Evolutionary conservation across 2,113 vertebrate genomes (phyloP), one percentile per base, ranked within the genome.

Genomic region (Rana temporaria): DNA sequence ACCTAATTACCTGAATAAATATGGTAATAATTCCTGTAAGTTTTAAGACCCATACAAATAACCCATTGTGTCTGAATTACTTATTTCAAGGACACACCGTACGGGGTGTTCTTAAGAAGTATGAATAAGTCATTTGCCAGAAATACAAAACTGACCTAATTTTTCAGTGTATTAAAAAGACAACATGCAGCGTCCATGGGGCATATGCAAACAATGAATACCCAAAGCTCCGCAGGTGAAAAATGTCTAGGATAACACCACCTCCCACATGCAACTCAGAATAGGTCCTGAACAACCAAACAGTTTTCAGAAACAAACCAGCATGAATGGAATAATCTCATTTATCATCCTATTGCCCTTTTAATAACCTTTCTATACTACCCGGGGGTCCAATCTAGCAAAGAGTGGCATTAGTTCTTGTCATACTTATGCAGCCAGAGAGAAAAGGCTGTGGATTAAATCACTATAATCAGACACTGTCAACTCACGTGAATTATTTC

Each of bases 321-420:
- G 55, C 67, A 59, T 42, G 78, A 52, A 71, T 42, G 65, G 30
- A 80, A 62, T 59, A 80, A 71, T 2, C 78, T 62, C 26, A 80
- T 80, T 42, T 70, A 80, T 79, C 78, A 80, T 80, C 78, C 55
- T 52, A n/a, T 20, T 80, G 66, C 66, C 78, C 78, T 80, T 70
- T 80, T 80, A 80, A 70, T 79, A 80, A 80, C 78, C 78, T 70
- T 56, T 48, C 14, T 71, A 80, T 70, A 52, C 65, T 17, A 68
- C 78, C 65, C 55, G 32, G 78, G 65, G 65, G 65, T 69, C 53
- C 78, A 79, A 79, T 79, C 65, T 69, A 69, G 53, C 6, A 20
- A 60, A 60, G 53, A 79, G 66, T 67, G 32, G 32, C 66, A 79
- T 79, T 79, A 79, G 53, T 80, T 69, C 66, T 70, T 80, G 78